Base-by-base conservation (phyloP, 1,140 invertebrate species). In the Leguminivora glycinivorella region DNA sequence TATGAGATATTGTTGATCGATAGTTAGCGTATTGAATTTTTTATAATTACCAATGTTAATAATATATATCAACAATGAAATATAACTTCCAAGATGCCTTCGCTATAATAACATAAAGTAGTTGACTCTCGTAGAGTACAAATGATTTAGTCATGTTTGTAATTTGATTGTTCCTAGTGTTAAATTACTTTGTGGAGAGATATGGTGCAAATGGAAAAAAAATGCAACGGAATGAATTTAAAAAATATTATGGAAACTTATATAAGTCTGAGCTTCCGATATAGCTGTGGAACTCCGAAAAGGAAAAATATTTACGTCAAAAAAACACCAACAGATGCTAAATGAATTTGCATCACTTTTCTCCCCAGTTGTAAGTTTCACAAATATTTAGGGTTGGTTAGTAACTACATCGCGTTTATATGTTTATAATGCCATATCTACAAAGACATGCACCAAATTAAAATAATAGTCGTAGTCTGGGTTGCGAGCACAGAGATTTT, bases 51-150 rank as follows among this genome's bases (percentile, higher is more conserved):
- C 47, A 52, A 52, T 52, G 19, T 52, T 52, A 52, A 22, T 31
- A n/a, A 19, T 63, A 17, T 34, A 63, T 63, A 22, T 52, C 26
- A 31, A 31, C 14, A 17, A 14, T 29, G 58, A 29, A 63, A n/a
- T 17, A 63, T 17, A 31, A 58, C 58, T 63, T 63, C 58, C 25
- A 29, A 34, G 9, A 52, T 52, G 47, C 47, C 47, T 52, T 52
- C 34, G 29, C 14, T 17, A 4, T 29, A n/a, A n/a, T n/a, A n/a
- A n/a, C n/a, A 43, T 10, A 56, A 29, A 56, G 47, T 43, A 72
- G 71, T 73, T 73, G 56, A 73, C 72, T 76, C 75, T 76, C 68
- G 75, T 76, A 76, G 75, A 76, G 75, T 76, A 73, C 71, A 71
- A 73, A 73, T 63, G 25, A n/a, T 63, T 63, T 63, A 63, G 58